A percentile compares a stretch with the other conserved stretches of the same genome.
phyloP scores from a whole-genome alignment of 2,113 vertebrate species.

The Stegostoma tigrinum region DNA sequence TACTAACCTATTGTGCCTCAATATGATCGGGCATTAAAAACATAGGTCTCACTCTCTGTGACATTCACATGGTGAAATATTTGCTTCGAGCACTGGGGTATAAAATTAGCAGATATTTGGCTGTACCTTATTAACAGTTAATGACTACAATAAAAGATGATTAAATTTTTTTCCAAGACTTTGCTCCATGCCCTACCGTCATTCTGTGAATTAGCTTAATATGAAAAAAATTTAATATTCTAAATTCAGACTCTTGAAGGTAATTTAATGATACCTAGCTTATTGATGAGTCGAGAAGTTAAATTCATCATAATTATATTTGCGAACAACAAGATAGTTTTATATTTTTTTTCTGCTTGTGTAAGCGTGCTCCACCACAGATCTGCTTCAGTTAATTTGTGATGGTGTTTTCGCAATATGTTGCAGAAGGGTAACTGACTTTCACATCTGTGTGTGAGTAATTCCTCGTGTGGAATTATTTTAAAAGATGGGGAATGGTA shows the following conservation, averaged over 20 bases:
- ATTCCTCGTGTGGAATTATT: neutral
- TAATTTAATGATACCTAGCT: conserved; percentile 14
- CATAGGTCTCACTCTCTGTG: neutral
- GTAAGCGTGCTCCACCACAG: neutral
- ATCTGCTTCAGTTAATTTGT: neutral
- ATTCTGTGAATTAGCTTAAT: conserved; percentile 23
- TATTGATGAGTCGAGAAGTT: neutral
- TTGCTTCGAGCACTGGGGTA: neutral
- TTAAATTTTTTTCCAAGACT: neutral
- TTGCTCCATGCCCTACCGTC: neutral
- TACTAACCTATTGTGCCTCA: neutral
- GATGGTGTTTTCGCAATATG: neutral
- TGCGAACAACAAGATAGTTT: neutral
- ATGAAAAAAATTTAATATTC: neutral
- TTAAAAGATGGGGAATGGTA: neutral
- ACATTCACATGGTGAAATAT: neutral
- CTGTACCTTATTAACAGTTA: conserved; percentile 5
- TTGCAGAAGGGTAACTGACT: neutral
- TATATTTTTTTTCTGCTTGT: neutral
- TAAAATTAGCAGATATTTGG: neutral
- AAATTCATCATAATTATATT: neutral
- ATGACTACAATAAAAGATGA: conserved; percentile 10
- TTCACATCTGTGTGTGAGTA: neutral
- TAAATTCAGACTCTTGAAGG: neutral
- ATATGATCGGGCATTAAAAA: neutral